Evolutionary conservation across 2,888 invertebrate species (phyloP).

Genomic region (Drosophila meridionalis): DNA sequence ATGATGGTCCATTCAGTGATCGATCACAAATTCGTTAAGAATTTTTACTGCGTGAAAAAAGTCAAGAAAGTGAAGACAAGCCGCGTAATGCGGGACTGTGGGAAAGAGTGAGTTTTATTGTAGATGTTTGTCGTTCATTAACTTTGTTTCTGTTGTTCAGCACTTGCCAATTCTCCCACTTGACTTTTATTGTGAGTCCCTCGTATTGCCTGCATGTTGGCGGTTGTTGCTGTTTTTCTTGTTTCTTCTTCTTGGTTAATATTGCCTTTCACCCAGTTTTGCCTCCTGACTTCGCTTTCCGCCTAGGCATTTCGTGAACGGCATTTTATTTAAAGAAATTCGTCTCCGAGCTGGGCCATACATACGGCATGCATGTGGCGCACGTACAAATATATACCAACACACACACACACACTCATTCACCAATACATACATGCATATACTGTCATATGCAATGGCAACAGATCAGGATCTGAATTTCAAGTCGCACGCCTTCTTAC

Average conservation of each 20-base stretch:
- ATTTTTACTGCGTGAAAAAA: constrained; percentile 10
- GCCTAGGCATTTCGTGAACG: constrained; percentile 79
- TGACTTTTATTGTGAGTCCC: constrained; percentile 55
- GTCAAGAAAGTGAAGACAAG: constrained; percentile 8
- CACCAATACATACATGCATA: background rate
- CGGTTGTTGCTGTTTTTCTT: constrained; percentile 29
- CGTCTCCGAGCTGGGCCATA: constrained; percentile 56
- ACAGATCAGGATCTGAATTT: constrained; percentile 11
- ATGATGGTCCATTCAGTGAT: constrained; percentile 49
- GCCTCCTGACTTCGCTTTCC: constrained; percentile 49
- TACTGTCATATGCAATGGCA: constrained; percentile 28
- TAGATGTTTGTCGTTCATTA: constrained; percentile 2
- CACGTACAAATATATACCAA: constrained; percentile 68
- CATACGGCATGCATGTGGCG: constrained; percentile 79
- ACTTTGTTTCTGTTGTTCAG: background rate
- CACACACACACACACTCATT: constrained; percentile 13
- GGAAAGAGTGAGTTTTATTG: constrained; percentile 1
- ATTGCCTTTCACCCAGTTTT: constrained; percentile 20
- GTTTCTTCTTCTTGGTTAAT: constrained; percentile 29
- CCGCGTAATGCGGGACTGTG: constrained; percentile 37
- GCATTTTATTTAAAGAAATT: constrained; percentile 80
- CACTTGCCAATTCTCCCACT: constrained; percentile 42
- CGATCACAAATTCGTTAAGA: constrained; percentile 19
- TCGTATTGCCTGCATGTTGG: constrained; percentile 56
- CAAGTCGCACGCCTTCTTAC: constrained; percentile 19